A percentile compares a stretch with the other conserved stretches of the same genome.
Evolutionary conservation across 2,797 vertebrate genomes (phyloP).

Genomic region (Chrysocyon brachyurus): DNA sequence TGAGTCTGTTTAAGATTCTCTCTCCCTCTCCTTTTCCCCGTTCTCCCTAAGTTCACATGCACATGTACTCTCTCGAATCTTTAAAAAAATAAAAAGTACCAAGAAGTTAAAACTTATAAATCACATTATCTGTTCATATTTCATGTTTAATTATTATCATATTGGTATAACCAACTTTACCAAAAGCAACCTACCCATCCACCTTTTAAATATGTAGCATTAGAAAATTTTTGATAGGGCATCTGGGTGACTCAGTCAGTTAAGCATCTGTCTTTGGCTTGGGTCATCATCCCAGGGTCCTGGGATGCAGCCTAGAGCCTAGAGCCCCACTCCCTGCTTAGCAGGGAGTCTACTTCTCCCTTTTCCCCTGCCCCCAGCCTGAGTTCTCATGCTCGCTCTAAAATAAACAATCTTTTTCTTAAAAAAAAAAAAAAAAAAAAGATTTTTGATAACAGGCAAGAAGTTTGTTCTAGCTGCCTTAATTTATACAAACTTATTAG

Average conservation of each 20-base stretch:
- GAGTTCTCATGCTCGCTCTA: no score
- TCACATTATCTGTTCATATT: neutral
- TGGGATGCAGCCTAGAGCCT: neutral
- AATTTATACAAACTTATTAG: neutral
- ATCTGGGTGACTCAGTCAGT: neutral
- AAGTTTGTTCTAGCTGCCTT: neutral
- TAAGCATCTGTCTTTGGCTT: neutral
- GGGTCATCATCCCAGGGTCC: neutral
- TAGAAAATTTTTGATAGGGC: neutral
- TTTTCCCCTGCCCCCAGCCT: neutral
- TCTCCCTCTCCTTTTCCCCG: neutral
- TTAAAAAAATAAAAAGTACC: neutral
- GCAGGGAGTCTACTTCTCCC: neutral
- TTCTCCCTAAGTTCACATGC: neutral
- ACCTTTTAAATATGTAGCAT: conserved; percentile 6
- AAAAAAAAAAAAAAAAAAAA: neutral
- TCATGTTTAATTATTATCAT: conserved; percentile 32
- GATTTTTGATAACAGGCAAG: neutral
- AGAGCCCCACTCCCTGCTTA: neutral
- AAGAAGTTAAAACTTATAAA: neutral
- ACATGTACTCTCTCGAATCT: neutral
- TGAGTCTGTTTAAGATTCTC: neutral
- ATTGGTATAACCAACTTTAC: conserved; percentile 6
- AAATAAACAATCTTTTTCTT: neutral
- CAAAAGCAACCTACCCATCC: neutral